Evolutionary conservation across 2,888 invertebrate genomes (phyloP), one percentile per base, ranked within the genome.

Genomic region (Caenorhabditis sp.): DNA sequence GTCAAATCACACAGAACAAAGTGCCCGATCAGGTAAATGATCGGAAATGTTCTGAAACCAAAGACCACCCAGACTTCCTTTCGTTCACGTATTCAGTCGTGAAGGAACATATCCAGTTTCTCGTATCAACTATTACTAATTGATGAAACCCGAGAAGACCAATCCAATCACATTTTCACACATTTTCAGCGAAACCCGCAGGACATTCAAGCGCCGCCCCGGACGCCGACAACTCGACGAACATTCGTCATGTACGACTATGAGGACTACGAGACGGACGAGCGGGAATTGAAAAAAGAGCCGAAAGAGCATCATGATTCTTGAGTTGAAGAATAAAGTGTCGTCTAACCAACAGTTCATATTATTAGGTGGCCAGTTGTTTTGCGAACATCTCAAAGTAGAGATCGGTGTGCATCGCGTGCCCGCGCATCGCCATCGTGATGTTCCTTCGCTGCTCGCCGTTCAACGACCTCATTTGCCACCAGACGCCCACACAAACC

Each of bases 371-470:
- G 9, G 2, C 35, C 11, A 66, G n/a, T 11, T 66, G 66, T 9
- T 50, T 45, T 20, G 50, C 66, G 17, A 68, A 68, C 66, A 68
- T 68, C 41, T 68, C 11, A 32, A 68, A 68, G 13, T 68, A 68
- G 22, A 68, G 27, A 17, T 68, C 58, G 11, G 66, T 56, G 17
- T 68, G 66, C 1, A 24, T 32, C 0, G 48, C n/a, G 6, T 50
- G 39, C 11, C 50, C 50, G 1, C 66, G 13, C 6, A 58, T 32
- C 0, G 66, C 48, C 48, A 68, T 17, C 13, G 58, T 58, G 17
- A 68, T 50, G 20, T 68, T 68, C 17, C 58, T 22, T 32, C 41
- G 20, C n/a, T 50, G 48, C 27, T 68, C 50, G 4, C 66, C 66
- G 13, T 68, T 58, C 4, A 68, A 6, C 3, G 22, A n/a, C 17